Evolutionary conservation across 2,797 vertebrate genomes (phyloP).

Genomic region (Falco biarmicus): DNA sequence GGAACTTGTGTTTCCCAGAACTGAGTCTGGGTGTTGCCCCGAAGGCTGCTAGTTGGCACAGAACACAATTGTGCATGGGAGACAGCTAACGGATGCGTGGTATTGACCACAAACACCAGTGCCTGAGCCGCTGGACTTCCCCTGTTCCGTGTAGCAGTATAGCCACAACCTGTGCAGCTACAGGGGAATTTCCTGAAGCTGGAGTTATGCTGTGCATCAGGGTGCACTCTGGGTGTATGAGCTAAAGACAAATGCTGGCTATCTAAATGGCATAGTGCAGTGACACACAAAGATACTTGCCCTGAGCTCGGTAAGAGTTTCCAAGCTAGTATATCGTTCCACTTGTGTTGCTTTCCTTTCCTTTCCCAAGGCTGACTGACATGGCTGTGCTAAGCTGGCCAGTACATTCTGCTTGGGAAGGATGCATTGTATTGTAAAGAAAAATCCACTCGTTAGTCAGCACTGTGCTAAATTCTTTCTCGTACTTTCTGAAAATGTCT

Average conservation of each 20-base stretch:
- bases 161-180: neutral
- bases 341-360: neutral
- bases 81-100: too few relatives aligned
- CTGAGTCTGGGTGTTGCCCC: neutral
- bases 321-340: neutral
- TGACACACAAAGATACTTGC: neutral
- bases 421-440: neutral
- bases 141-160: neutral
- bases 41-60: neutral
- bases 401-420: neutral
- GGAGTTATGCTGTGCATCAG: neutral
- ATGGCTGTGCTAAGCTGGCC: neutral
- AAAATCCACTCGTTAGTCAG: neutral
- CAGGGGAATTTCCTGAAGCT: neutral
- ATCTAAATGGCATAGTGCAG: neutral
- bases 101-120: neutral
- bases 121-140: neutral
- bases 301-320: neutral
- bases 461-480: neutral
- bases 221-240: neutral
- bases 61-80: accelerated
- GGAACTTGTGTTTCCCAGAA: neutral
- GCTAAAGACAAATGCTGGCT: neutral
- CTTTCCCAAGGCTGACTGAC: neutral
- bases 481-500: neutral